Conservation (phyloP, 2,888 invertebrate species). For the Stegophylla sp. region DNA sequence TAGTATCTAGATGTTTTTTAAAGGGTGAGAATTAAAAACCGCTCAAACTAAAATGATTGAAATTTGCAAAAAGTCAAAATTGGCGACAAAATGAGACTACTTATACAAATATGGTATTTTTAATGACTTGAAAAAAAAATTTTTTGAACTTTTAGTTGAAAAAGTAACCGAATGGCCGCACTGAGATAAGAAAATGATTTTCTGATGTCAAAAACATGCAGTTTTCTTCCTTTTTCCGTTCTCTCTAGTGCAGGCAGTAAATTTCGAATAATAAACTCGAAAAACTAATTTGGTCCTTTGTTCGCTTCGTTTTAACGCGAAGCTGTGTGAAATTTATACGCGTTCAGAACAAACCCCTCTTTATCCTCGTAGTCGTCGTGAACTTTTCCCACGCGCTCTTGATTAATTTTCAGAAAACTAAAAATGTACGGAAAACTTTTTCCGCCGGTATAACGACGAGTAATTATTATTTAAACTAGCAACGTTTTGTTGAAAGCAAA, state of each 20-base stretch:
- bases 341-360: not conserved
- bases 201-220: too few relatives aligned
- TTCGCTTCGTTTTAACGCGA: conserved; percentile 18
- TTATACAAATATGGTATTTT: too few relatives aligned
- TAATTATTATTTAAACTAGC: conserved; percentile 37
- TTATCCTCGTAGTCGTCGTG: conserved; percentile 12
- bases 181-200: conserved; percentile 11
- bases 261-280: conserved; percentile 19
- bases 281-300: conserved; percentile 35
- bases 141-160: too few relatives aligned
- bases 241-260: not conserved
- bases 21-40: too few relatives aligned
- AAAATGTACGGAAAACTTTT: conserved; percentile 33
- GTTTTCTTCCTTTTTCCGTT: not conserved
- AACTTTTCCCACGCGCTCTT: conserved; percentile 23
- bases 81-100: too few relatives aligned
- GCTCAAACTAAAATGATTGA: too few relatives aligned
- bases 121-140: too few relatives aligned
- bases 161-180: too few relatives aligned
- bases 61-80: too few relatives aligned
- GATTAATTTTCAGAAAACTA: conserved; percentile 29
- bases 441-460: not conserved
- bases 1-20: too few relatives aligned
- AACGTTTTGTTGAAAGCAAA: not conserved
- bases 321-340: conserved; percentile 15